Percentiles rank a stretch among this genome's conserved stretches.
Conservation (phyloP, 2,888 invertebrate species). For the Phytoseiulus persimilis region DNA sequence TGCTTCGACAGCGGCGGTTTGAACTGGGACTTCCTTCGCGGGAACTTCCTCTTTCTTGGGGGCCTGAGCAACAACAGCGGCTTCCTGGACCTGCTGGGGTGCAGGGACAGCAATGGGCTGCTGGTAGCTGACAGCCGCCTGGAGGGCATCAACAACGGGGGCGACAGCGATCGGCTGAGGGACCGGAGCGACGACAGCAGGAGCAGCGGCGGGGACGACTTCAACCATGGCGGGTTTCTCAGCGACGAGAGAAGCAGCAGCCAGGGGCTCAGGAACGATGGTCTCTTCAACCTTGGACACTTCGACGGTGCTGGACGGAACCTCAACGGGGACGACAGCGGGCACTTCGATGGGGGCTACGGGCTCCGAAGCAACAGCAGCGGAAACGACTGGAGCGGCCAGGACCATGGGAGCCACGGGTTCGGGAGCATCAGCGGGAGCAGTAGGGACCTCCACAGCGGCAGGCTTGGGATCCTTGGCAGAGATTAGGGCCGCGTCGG, state of each 20-base stretch:
- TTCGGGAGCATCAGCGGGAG: slow-evolving; percentile 35
- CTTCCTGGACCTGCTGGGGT: background rate
- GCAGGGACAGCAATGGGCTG: background rate
- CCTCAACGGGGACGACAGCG: background rate
- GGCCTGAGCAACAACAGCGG: background rate
- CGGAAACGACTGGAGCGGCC: slow-evolving; percentile 9
- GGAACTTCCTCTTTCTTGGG: background rate
- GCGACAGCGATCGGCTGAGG: background rate
- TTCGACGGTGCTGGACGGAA: background rate
- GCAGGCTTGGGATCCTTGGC: slow-evolving; percentile 28
- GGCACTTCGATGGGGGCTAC: slow-evolving; percentile 34
- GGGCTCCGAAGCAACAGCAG: slow-evolving; percentile 6
- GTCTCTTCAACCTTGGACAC: slow-evolving; percentile 28
- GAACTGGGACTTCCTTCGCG: background rate
- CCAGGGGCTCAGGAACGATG: background rate
- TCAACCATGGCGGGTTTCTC: slow-evolving; percentile 7
- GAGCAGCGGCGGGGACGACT: background rate
- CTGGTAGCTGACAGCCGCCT: background rate
- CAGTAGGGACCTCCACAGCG: slow-evolving; percentile 22
- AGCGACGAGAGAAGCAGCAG: slow-evolving; percentile 16
- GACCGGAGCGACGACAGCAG: background rate
- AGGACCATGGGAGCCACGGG: background rate
- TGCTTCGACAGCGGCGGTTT: background rate
- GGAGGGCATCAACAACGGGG: background rate
- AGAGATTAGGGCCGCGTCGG: background rate